A percentile compares a stretch with the other conserved stretches of the same genome.
Evolutionary conservation across 2,113 vertebrate species (phyloP).

Genomic region (Bos indicus): DNA sequence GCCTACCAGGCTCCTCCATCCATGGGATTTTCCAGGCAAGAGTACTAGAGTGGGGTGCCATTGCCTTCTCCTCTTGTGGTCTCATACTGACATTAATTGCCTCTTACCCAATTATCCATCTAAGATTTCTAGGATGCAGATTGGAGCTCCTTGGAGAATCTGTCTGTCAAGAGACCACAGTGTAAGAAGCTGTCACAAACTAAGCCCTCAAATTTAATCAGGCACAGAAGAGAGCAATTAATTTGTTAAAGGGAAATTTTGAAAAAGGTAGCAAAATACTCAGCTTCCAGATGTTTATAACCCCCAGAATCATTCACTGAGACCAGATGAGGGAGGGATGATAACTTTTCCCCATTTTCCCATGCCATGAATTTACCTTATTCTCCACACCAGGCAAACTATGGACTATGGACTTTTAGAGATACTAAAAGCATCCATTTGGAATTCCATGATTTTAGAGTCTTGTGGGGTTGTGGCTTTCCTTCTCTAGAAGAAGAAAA

Average conservation of each 20-base stretch:
- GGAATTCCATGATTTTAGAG: not conserved
- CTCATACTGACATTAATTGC: not conserved
- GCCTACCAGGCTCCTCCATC: no score
- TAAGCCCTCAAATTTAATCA: not conserved
- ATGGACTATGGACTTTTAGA: not conserved
- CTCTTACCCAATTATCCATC: not conserved
- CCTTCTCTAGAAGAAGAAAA: not conserved
- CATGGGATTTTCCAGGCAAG: no score
- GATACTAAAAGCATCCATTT: not conserved
- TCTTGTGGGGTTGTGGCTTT: not conserved
- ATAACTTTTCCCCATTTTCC: not conserved
- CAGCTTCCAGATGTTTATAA: not conserved
- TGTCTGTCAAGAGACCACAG: not conserved
- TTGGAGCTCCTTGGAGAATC: not conserved
- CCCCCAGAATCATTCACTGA: not conserved
- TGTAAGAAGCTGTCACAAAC: not conserved
- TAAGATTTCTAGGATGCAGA: not conserved
- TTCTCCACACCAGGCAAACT: not conserved
- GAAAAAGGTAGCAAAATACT: not conserved
- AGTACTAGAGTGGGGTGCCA: no score
- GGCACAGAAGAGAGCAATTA: not conserved
- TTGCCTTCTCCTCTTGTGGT: not conserved
- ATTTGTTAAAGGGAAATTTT: not conserved
- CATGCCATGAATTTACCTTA: not conserved
- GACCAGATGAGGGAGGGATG: fast-evolving